Conservation (phyloP, 2,797 vertebrate species). For the Cyprinodon diabolis region DNA sequence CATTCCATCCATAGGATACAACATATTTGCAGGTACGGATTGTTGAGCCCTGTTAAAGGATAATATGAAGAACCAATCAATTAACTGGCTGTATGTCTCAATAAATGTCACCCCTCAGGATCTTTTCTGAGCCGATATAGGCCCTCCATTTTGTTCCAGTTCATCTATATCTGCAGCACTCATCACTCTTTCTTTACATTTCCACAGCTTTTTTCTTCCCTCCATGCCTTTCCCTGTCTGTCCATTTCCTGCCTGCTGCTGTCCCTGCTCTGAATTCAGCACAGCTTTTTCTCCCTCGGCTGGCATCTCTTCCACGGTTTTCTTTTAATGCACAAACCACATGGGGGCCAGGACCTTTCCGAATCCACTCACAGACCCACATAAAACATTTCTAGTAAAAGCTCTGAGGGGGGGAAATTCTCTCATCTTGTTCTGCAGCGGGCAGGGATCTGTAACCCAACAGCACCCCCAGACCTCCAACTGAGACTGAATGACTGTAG, state of each 20-base stretch:
- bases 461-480: constrained; percentile 32
- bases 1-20: too few species aligned
- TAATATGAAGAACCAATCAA: background rate
- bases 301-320: constrained; percentile 12
- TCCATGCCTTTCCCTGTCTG: constrained; percentile 15
- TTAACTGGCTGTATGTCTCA: background rate
- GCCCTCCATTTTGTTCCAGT: constrained; percentile 43
- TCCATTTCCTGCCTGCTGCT: constrained; percentile 12
- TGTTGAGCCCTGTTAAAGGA: too few species aligned
- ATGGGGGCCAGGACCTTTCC: background rate
- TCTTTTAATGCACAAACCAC: constrained; percentile 3
- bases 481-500: constrained; percentile 1
- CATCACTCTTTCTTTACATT: constrained; percentile 42
- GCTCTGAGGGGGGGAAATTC: constrained; percentile 1
- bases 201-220: constrained; percentile 48
- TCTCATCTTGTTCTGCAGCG: constrained; percentile 13
- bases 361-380: background rate
- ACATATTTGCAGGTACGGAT: too few species aligned
- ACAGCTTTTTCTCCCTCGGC: background rate
- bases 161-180: constrained; percentile 37
- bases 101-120: background rate
- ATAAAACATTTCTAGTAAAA: constrained; percentile 1
- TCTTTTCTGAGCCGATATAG: constrained; percentile 35
- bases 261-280: constrained; percentile 1
- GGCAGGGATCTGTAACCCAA: constrained; percentile 29